phyloP scores from a whole-genome alignment of 2,888 invertebrate species.

The Saturnia japonica region DNA sequence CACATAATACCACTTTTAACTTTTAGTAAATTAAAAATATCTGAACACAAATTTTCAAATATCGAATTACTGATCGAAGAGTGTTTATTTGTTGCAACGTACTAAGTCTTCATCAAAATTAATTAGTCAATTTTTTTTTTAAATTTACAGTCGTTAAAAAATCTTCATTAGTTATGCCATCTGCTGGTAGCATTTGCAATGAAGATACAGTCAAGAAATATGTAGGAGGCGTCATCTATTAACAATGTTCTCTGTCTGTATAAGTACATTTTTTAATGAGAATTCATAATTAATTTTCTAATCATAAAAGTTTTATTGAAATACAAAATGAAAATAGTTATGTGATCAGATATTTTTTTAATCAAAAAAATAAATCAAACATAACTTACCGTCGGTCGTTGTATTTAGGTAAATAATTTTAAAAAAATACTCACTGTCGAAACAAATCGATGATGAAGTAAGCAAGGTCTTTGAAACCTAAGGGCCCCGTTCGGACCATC shows the following conservation, averaged over 20 bases:
- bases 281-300: neutral
- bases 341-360: neutral
- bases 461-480: constrained; percentile 88
- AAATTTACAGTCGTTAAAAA: no score
- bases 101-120: no score
- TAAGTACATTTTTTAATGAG: no score
- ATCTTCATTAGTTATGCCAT: no score
- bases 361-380: neutral
- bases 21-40: neutral
- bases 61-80: no score
- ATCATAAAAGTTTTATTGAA: neutral
- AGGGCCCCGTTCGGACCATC: constrained; percentile 87
- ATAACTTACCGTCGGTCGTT: constrained; percentile 9
- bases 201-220: no score
- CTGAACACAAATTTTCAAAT: neutral
- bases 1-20: neutral
- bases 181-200: no score
- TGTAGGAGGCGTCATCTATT: no score
- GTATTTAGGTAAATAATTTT: neutral
- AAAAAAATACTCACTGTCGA: constrained; percentile 81
- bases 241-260: no score
- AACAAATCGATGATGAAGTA: constrained; percentile 87
- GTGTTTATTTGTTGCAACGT: no score
- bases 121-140: no score
- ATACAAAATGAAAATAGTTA: neutral